These are phyloP conservation scores for Polylopha cassiicola DNA, from an alignment of 2,888 invertebrate genomes.

Conservation along the genomic window DNA sequence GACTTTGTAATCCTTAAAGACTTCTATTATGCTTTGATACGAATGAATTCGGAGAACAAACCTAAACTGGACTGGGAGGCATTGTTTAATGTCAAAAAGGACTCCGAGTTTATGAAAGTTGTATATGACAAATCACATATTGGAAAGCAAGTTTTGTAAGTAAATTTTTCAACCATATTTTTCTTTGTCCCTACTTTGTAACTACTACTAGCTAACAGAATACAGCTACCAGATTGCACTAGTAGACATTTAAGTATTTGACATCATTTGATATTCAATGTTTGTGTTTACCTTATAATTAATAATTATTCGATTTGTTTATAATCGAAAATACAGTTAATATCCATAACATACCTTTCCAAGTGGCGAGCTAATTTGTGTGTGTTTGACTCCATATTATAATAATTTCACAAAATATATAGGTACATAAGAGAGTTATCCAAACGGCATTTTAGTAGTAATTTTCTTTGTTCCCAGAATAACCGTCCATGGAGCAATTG, in stretches of 20 bases:
- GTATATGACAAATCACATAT: conserved; percentile 42
- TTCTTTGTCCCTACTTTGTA: background rate
- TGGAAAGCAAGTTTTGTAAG: conserved; percentile 64
- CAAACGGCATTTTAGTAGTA: too few relatives aligned
- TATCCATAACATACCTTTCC: too few relatives aligned
- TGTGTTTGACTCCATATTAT: background rate
- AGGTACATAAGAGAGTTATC: background rate
- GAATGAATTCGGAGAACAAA: conserved; percentile 32
- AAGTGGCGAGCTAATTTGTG: too few relatives aligned
- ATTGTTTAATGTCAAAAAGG: conserved; percentile 40
- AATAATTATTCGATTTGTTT: too few relatives aligned
- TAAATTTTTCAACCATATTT: conserved; percentile 8
- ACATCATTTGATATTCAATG: too few relatives aligned
- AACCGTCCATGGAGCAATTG: conserved; percentile 63
- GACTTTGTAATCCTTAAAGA: conserved; percentile 52
- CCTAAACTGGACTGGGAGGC: conserved; percentile 42
- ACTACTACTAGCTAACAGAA: background rate
- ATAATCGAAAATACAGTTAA: too few relatives aligned
- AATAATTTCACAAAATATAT: conserved; percentile 3
- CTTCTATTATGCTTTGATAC: conserved; percentile 43
- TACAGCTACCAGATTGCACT: background rate
- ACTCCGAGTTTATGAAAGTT: conserved; percentile 47
- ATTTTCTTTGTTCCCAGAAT: too few relatives aligned
- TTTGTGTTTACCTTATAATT: too few relatives aligned
- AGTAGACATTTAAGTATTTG: too few relatives aligned